Evolutionary conservation across 2,888 invertebrate genomes (phyloP), one percentile per base, ranked within the genome.

Genomic region (Craniophora ligustri): DNA sequence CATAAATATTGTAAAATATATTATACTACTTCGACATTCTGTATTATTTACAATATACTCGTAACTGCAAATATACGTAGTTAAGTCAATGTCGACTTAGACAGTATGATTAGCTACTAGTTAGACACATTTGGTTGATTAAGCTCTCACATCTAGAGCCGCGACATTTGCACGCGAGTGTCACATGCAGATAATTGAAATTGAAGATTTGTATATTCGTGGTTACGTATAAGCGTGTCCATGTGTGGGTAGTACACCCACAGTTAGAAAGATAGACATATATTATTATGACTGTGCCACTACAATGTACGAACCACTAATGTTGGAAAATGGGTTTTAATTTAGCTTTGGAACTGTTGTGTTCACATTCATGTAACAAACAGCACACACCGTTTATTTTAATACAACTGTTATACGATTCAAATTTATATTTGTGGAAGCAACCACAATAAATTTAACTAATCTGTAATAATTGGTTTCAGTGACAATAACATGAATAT

Each of bases 181-280:
- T 41, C 49, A 32, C 18, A 23, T 28, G 18, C 16, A 8, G 31
- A 36, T 46, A 41, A 32, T 46, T 45, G 13, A 13, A 46, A 51
- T 60, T 36, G 26, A 28, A 30, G 16, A 16, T 49, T 40, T 15
- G 44, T 40, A 49, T 49, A 30, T 46, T 32, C 13, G 14, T 14
- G 11, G 26, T 30, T 21, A 31, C 14, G 16, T 19, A 11, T 8
- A 11, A 11, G 30, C 28, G n/a, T 30, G 23, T 10, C 13, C 7
- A 2, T 32, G 28, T 47, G 19, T 13, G 23, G 5, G 16, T 21
- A n/a, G 30, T 14, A 18, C 5, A n/a, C 32, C 2, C 19, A 14
- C 26, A 46, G 16, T 30, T 19, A 13, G 8, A 13, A 40, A 26
- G 2, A 26, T 8, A 21, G 0, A 21, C 7, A 21, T 8, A 7